These are phyloP conservation scores for Unio pictorum DNA, from an alignment of 2,888 invertebrate genomes.

Conservation along the genomic window DNA sequence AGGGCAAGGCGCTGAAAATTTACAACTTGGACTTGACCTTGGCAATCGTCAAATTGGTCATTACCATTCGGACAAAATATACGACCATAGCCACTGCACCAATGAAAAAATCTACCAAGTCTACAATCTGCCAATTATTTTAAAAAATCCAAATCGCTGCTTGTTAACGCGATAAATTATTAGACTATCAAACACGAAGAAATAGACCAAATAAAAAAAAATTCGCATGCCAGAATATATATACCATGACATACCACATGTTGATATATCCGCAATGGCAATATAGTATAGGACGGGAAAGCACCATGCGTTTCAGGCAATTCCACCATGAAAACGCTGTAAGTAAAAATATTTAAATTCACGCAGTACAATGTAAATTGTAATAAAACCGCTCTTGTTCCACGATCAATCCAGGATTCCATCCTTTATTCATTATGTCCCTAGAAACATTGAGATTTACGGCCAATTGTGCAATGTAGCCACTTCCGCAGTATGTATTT, in stretches of 20 bases:
- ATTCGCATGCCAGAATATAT: conserved; percentile 43
- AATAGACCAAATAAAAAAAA: conserved; percentile 34
- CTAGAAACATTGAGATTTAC: conserved; percentile 45
- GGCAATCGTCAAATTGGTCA: conserved; percentile 36
- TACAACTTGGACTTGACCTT: conserved; percentile 44
- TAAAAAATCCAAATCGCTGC: conserved; percentile 34
- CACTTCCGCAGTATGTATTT: conserved; percentile 53
- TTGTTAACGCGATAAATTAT: conserved; percentile 31
- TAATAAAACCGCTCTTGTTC: conserved; percentile 55
- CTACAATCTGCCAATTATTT: conserved; percentile 45
- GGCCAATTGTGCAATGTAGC: conserved; percentile 54
- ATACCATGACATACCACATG: conserved; percentile 37
- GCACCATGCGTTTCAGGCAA: conserved; percentile 60
- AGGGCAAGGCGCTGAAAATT: conserved; percentile 54
- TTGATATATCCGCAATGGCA: conserved; percentile 46
- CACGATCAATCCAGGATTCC: conserved; percentile 55
- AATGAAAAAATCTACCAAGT: conserved; percentile 33
- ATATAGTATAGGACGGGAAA: conserved; percentile 40
- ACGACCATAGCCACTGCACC: conserved; percentile 35
- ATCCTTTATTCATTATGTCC: conserved; percentile 40
- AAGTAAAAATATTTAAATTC: conserved; percentile 58
- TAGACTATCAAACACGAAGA: conserved; percentile 31
- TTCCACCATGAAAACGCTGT: conserved; percentile 54
- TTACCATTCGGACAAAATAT: conserved; percentile 33
- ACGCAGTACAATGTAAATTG: conserved; percentile 61